A percentile compares a stretch with the other conserved stretches of the same genome.
These are phyloP conservation scores for Epinephelus malabaricus DNA, from an alignment of 2,797 vertebrate genomes.

Conservation along the genomic window DNA sequence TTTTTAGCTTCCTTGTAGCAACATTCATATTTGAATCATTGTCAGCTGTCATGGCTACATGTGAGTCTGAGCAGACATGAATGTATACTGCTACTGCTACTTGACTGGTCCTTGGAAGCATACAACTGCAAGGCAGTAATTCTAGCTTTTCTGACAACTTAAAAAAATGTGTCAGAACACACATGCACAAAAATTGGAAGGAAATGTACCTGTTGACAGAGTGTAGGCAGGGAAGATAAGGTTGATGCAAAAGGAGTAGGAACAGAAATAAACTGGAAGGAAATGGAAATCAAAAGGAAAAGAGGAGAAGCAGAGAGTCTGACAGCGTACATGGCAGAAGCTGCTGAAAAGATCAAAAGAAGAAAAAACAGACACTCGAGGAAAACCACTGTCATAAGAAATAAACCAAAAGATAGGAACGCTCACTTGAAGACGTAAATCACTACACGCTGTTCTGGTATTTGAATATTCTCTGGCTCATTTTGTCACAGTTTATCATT, in stretches of 20 bases:
- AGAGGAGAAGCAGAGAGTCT: background rate
- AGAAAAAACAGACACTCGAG: background rate
- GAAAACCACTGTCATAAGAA: background rate
- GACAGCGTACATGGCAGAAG: background rate
- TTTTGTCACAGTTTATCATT: conserved; percentile 12
- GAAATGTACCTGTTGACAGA: background rate
- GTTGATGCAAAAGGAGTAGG: background rate
- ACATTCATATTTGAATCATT: too few species aligned
- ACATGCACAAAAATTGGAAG: background rate
- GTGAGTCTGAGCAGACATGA: too few species aligned
- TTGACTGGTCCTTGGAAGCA: too few species aligned
- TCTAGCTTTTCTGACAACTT: too few species aligned
- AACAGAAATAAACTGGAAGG: background rate
- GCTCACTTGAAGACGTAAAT: background rate
- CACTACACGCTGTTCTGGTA: background rate
- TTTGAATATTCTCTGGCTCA: conserved; percentile 20
- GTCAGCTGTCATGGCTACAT: too few species aligned
- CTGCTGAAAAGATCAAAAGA: background rate
- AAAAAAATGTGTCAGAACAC: too few species aligned
- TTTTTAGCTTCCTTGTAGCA: too few species aligned
- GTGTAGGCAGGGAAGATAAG: background rate
- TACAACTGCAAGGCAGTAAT: too few species aligned
- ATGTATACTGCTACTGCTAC: too few species aligned
- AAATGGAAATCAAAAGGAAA: background rate
- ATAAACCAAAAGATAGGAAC: background rate